These are phyloP conservation scores for Hippocampus mohnikei DNA, from an alignment of 2,113 vertebrate species.

Conservation along the genomic window DNA sequence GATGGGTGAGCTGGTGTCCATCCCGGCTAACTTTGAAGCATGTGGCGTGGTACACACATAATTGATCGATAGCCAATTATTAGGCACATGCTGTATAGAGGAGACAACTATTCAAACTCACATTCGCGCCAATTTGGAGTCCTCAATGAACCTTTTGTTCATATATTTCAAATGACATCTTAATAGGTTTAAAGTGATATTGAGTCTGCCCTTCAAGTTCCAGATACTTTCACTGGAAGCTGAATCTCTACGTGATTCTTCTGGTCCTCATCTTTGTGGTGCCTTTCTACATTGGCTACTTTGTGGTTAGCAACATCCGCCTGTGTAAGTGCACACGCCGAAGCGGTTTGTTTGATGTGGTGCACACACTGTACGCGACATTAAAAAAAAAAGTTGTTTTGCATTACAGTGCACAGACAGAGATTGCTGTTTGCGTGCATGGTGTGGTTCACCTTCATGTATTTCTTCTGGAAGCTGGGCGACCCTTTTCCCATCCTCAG, in stretches of 20 bases:
- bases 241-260: constrained; percentile 94
- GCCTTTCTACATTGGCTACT: constrained; percentile 98
- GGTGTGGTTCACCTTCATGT: constrained; percentile 98
- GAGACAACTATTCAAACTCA: background rate
- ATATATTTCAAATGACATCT: background rate
- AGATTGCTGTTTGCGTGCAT: constrained; percentile 89
- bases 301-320: constrained; percentile 96
- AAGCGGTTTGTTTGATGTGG: background rate
- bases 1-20: too few species aligned
- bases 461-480: constrained; percentile 98
- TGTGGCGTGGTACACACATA: too few species aligned
- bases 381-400: background rate
- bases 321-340: constrained; percentile 78
- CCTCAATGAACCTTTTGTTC: background rate
- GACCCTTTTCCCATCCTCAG: constrained; percentile 98
- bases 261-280: constrained; percentile 95
- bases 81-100: too few species aligned
- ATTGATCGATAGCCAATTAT: too few species aligned
- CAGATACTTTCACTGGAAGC: constrained; percentile 98
- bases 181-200: background rate
- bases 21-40: too few species aligned
- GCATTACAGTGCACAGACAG: constrained; percentile 84
- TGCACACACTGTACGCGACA: background rate
- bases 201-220: constrained; percentile 74
- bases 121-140: background rate